Base-by-base conservation (phyloP, 2,888 invertebrate species). In the Pandemis heparana region DNA sequence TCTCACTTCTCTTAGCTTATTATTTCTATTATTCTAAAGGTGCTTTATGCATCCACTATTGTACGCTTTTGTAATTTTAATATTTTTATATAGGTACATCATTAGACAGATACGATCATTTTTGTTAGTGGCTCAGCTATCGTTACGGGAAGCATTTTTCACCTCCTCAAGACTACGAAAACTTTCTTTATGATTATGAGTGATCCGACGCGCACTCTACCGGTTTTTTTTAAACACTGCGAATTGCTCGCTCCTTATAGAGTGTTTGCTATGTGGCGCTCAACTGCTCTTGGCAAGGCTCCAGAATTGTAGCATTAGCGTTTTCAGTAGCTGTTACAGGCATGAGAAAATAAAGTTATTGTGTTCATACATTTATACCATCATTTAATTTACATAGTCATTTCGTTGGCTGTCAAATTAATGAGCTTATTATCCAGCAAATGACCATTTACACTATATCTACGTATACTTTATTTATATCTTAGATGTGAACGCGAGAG, bases 231-330 rank as follows among this genome's bases (percentile, higher is more conserved):
- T 12, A 62, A 38, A 39, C 32, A 51, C 0, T n/a, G n/a, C 51
- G 18, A n/a, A 39, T 46, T 9, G 23, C 32, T 53, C 53, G 9
- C 12, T 70, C 16, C 32, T 48, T 10, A 18, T 48, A 39, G 14
- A 71, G 43, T 38, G 23, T 32, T 56, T 18, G 23, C 51, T 56
- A 38, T 39, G 62, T 43, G 63, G 32, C 66, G 18, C 62, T 61
- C 43, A 18, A 38, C 46, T 39, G 18, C 48, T 38, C 53, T 72
- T 72, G 72, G 67, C 72, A 23, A 16, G 18, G 12, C 14, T 63
- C 72, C 67, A 72, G 68, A 46, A 72, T 63, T 9, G 39, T 46
- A 56, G 32, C 56, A 39, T 63, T 72, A 68, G 41, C 61, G 72
- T 63, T 63, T 2, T 23, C 12, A 59, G 56, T 38, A 46, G 56